Evolutionary conservation across 1,140 invertebrate species (phyloP).

Genomic region (Cyrtorhinus lividipennis): DNA sequence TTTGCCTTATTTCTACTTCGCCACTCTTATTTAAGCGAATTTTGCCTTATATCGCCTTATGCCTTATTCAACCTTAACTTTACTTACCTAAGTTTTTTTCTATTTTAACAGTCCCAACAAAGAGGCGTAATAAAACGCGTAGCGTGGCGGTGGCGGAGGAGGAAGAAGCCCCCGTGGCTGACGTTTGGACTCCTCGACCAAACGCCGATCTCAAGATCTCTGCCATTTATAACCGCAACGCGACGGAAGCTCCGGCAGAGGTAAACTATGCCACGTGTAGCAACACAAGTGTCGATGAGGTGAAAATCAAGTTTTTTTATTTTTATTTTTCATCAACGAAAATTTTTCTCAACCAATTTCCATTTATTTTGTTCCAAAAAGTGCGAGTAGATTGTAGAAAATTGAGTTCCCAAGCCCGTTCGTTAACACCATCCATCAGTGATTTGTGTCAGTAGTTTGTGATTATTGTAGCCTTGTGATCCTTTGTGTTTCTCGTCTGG

Average conservation of each 20-base stretch:
- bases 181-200: slow-evolving; percentile 64
- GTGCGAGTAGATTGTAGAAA: no score
- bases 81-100: no score
- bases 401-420: no score
- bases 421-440: no score
- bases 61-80: no score
- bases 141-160: slow-evolving; percentile 45
- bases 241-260: slow-evolving; percentile 75
- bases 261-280: slow-evolving; percentile 25
- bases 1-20: no score
- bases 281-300: slow-evolving; percentile 9
- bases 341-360: neutral
- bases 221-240: slow-evolving; percentile 76
- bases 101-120: slow-evolving; percentile 39
- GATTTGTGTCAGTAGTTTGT: no score
- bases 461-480: no score
- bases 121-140: slow-evolving; percentile 51
- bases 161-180: slow-evolving; percentile 47
- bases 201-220: slow-evolving; percentile 73
- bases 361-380: no score
- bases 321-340: neutral
- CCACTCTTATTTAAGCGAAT: no score
- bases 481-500: no score
- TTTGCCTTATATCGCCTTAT: no score
- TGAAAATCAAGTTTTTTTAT: slow-evolving; percentile 7